Evolutionary conservation across 2,888 invertebrate genomes (phyloP), one percentile per base, ranked within the genome.

Genomic region (Orthosia gothica): DNA sequence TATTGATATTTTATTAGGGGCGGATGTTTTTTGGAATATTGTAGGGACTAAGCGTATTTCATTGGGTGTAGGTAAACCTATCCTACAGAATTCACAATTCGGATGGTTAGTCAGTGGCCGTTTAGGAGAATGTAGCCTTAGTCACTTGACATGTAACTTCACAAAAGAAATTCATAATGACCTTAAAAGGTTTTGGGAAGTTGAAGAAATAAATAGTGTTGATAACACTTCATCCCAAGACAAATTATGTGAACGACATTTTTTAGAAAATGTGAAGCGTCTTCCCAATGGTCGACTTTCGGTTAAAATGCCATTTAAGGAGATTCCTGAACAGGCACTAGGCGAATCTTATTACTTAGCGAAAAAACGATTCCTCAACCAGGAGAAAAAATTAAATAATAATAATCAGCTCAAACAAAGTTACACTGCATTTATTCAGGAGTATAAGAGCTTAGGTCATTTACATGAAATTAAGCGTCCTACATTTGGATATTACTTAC

Each of bases 41-140:
- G n/a, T n/a, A n/a, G 52, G n/a, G 52, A 52, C 52, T n/a, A 52
- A 52, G 52, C 52, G 52, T 52, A n/a, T 52, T 52, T 52, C n/a
- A 52, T 52, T 52, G n/a, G 52, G 52, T n/a, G 52, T 52, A 52
- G 9, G 18, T 18, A 52, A 52, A 52, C 52, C 52, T 18, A 52
- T 52, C 52, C 52, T 52, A 52, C 52, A 52, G n/a, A n/a, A 52
- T 52, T 52, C 52, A n/a, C 52, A 52, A n/a, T n/a, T 52, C 0
- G 52, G 52, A 18, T 52, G 52, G 52, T 52, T 52, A n/a, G 52
- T 52, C n/a, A 52, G 52, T 52, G 52, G 52, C n/a, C n/a, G 52
- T 52, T 52, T 52, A 52, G 52, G 52, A 52, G n/a, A 52, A n/a
- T n/a, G n/a, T 52, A 52, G 52, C 52, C n/a, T n/a, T n/a, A 18